These are phyloP conservation scores for Acipenser ruthenus DNA, from an alignment of 2,797 vertebrate species.

Conservation along the genomic window DNA sequence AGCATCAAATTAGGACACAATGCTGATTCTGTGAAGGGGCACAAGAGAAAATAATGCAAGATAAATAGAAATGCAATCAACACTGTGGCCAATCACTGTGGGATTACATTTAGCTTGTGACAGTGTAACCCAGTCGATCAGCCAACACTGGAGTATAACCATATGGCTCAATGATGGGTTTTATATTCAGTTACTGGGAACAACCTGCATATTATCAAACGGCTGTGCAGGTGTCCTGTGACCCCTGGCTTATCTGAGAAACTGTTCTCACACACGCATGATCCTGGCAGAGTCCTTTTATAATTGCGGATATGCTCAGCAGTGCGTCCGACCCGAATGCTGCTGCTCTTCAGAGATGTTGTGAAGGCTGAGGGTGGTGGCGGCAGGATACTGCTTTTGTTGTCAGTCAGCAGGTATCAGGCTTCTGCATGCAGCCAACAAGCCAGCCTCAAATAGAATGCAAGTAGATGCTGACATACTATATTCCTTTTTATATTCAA, in stretches of 20 bases:
- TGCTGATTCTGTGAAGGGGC: neutral
- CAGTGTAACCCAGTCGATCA: neutral
- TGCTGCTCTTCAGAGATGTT: neutral
- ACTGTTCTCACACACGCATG: neutral
- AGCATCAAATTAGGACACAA: too few relatives aligned
- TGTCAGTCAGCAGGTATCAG: neutral
- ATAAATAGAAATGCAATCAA: neutral
- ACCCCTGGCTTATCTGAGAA: conserved; percentile 1
- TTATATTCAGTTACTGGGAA: neutral
- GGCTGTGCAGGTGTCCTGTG: neutral
- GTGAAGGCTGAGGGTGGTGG: neutral
- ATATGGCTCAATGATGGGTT: neutral
- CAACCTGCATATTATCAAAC: neutral
- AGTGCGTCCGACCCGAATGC: neutral
- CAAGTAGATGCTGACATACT: too few relatives aligned
- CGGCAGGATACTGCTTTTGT: neutral
- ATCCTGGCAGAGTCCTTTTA: neutral
- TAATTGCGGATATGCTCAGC: neutral
- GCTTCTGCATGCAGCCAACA: neutral
- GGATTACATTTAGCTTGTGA: neutral
- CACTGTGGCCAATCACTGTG: conserved; percentile 2
- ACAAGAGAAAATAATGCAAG: neutral
- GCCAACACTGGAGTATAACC: neutral
- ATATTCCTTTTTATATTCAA: too few relatives aligned
- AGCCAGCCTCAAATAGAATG: neutral